These are phyloP conservation scores for Busseola fusca DNA, from an alignment of 2,888 invertebrate species.

Conservation along the genomic window DNA sequence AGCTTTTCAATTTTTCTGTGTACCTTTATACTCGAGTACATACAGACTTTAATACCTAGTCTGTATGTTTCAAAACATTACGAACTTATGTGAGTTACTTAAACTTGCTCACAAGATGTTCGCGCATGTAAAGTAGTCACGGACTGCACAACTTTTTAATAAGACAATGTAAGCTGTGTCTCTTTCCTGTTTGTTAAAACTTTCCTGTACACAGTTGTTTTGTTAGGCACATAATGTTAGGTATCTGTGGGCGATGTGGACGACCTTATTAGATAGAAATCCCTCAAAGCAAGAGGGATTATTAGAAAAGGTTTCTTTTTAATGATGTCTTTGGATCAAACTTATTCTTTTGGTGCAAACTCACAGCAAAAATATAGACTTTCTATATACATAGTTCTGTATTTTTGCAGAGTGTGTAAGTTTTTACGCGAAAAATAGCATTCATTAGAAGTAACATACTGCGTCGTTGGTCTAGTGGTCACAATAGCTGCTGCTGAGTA, in stretches of 20 bases:
- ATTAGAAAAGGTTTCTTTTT: background rate
- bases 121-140: slow-evolving; percentile 3
- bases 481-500: background rate
- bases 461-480: background rate
- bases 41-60: background rate
- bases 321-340: background rate
- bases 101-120: background rate
- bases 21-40: background rate
- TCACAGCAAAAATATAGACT: too few relatives aligned
- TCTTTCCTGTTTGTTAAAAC: background rate
- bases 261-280: background rate
- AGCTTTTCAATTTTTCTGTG: slow-evolving; percentile 15
- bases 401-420: background rate
- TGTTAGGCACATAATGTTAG: background rate
- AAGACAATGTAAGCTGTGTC: slow-evolving; percentile 10
- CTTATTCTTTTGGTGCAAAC: background rate
- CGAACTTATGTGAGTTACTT: background rate
- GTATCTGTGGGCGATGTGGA: background rate
- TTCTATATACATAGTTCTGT: too few relatives aligned
- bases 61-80: background rate
- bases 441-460: background rate
- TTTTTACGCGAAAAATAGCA: background rate
- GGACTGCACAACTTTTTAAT: slow-evolving; percentile 38
- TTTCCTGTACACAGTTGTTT: background rate
- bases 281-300: background rate